These are phyloP conservation scores for Vombatus ursinus DNA, from an alignment of 2,113 vertebrate species.

Conservation along the genomic window DNA sequence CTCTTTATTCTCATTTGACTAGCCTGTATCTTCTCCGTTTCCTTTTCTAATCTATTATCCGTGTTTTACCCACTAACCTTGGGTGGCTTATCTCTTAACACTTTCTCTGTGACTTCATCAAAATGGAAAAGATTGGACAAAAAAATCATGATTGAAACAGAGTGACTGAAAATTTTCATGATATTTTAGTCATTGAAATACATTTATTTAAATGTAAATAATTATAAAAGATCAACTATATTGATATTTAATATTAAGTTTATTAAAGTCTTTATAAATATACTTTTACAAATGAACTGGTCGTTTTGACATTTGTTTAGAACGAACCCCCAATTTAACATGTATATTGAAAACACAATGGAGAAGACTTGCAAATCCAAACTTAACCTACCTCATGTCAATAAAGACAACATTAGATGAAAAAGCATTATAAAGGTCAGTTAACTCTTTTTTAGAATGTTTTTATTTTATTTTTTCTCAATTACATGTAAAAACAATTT, in stretches of 20 bases:
- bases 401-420: background rate
- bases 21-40: background rate
- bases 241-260: background rate
- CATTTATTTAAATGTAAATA: background rate
- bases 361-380: conserved; percentile 2
- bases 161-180: background rate
- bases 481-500: background rate
- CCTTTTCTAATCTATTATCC: background rate
- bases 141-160: background rate
- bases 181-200: background rate
- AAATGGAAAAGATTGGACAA: background rate
- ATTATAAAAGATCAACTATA: background rate
- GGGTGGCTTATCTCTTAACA: background rate
- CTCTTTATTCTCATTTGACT: no score
- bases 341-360: background rate
- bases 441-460: background rate
- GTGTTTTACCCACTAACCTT: background rate
- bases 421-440: background rate
- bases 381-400: background rate
- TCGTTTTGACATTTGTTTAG: background rate
- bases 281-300: background rate
- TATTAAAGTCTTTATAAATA: background rate
- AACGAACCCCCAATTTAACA: no score
- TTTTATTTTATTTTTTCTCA: background rate
- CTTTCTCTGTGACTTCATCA: background rate